Conservation (phyloP, 2,113 vertebrate genomes). For the Syngnathus scovelli region DNA sequence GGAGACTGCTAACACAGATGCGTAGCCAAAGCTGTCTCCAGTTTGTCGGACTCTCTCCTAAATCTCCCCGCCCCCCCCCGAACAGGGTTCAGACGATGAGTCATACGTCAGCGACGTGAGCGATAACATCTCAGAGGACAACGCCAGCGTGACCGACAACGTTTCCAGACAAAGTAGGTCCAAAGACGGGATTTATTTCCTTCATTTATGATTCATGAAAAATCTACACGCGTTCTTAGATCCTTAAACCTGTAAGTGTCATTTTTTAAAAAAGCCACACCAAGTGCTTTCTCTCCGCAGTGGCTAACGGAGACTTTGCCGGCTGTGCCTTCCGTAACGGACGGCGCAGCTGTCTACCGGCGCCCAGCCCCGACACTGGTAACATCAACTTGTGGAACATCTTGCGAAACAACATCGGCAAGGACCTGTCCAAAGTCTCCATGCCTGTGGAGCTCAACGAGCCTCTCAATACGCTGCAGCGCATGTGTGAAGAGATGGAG, state of each 20-base stretch:
- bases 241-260: not conserved
- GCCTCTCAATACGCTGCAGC: slow-evolving; percentile 96
- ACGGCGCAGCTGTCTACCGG: slow-evolving; percentile 85
- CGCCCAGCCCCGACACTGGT: slow-evolving; percentile 91
- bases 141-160: slow-evolving; percentile 95
- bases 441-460: slow-evolving; percentile 99
- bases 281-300: slow-evolving; percentile 55
- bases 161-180: slow-evolving; percentile 94
- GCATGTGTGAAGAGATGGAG: slow-evolving; percentile 96
- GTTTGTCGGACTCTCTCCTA: slow-evolving; percentile 20
- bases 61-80: slow-evolving; percentile 36
- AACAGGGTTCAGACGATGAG: slow-evolving; percentile 95
- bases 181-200: not conserved
- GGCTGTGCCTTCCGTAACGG: slow-evolving; percentile 91
- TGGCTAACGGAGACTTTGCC: slow-evolving; percentile 91
- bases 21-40: slow-evolving; percentile 6
- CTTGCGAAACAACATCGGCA: slow-evolving; percentile 97
- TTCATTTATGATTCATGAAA: too few relatives aligned
- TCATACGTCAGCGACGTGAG: slow-evolving; percentile 99
- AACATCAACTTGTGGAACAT: slow-evolving; percentile 99
- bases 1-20: slow-evolving; percentile 12
- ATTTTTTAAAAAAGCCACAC: not conserved
- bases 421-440: slow-evolving; percentile 97
- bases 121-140: slow-evolving; percentile 99
- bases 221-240: too few relatives aligned